phyloP scores from a whole-genome alignment of 37 sponge, comb jelly and placozoan genomes.

The Oopsacas minuta region DNA sequence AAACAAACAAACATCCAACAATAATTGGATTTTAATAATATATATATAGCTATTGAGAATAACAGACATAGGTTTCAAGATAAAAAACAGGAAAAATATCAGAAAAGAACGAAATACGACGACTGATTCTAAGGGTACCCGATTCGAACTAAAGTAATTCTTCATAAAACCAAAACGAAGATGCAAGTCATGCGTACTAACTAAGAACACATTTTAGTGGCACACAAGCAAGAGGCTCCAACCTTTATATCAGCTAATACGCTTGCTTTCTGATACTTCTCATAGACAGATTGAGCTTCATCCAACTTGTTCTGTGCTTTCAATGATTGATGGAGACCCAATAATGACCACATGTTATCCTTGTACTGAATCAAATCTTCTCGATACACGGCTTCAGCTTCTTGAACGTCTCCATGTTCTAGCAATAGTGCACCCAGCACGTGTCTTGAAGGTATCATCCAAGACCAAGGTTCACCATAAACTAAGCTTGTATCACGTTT shows the following conservation, averaged over 20 bases:
- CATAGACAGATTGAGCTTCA: slow-evolving; percentile 24
- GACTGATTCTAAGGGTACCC: no score
- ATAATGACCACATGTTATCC: slow-evolving; percentile 42
- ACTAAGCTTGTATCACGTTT: slow-evolving; percentile 28
- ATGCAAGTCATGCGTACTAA: no score
- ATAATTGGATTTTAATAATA: no score
- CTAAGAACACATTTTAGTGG: slow-evolving; percentile 28
- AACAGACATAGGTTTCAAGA: no score
- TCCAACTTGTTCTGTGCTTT: slow-evolving; percentile 23
- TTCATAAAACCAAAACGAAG: no score
- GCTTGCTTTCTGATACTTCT: slow-evolving; percentile 22
- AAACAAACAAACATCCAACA: no score
- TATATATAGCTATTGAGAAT: no score
- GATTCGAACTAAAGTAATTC: no score
- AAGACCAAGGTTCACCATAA: slow-evolving; percentile 54
- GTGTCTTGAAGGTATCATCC: slow-evolving; percentile 53
- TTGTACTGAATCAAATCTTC: slow-evolving; percentile 38
- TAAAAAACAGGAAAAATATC: no score
- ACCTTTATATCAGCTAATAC: slow-evolving; percentile 32
- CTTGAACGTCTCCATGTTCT: slow-evolving; percentile 34
- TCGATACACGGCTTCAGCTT: slow-evolving; percentile 38
- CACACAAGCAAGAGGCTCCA: slow-evolving; percentile 45
- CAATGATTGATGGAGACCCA: slow-evolving; percentile 32
- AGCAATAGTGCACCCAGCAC: slow-evolving; percentile 41
- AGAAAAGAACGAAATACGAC: no score